Base-by-base conservation (phyloP, 2,888 invertebrate species). In the Unio pictorum region DNA sequence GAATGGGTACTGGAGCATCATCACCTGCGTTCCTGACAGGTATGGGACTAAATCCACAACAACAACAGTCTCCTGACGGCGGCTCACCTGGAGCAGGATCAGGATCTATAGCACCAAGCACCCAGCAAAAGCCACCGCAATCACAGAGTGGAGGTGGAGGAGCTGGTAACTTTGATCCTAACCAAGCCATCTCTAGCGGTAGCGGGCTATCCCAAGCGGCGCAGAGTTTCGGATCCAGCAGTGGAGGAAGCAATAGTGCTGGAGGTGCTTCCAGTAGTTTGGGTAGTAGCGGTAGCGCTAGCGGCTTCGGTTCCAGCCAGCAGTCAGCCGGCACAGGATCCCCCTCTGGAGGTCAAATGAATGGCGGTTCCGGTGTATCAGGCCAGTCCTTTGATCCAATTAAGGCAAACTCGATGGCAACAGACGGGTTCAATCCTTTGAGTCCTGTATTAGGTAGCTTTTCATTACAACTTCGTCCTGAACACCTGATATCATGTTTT, bases 341-440 rank as follows among this genome's bases (percentile, higher is more conserved):
- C n/a, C 17, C 55, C 23, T 26, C 64, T 7, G 66, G 66, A 23
- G n/a, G 61, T 54, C 20, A 57, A 7, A 26, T 58, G 20, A 61
- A 62, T 26, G 60, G 70, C 20, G 66, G 67, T 18, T n/a, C 69
- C 3, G 66, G 68, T 6, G 76, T 71, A n/a, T 65, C 58, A 20
- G 54, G 55, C 0, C 17, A 64, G 7, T 65, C 57, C 15, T 80
- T 75, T 72, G 80, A 80, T 70, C 80, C 80, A 15, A 66, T 77
- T 5, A 65, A 72, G 45, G 71, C 80, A 28, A 80, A 80, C 59
- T 71, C 73, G 20, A 73, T 75, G 69, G 76, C 74, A 56, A 80
- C 80, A 7, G 65, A 74, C 4, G 80, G 80, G 45, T 80, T 80
- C 61, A 80, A 80, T 55, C 80, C 80, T 28, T 63, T 80, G 11